These are phyloP conservation scores for Ophraella communa DNA, from an alignment of 2,888 invertebrate genomes.

Conservation along the genomic window DNA sequence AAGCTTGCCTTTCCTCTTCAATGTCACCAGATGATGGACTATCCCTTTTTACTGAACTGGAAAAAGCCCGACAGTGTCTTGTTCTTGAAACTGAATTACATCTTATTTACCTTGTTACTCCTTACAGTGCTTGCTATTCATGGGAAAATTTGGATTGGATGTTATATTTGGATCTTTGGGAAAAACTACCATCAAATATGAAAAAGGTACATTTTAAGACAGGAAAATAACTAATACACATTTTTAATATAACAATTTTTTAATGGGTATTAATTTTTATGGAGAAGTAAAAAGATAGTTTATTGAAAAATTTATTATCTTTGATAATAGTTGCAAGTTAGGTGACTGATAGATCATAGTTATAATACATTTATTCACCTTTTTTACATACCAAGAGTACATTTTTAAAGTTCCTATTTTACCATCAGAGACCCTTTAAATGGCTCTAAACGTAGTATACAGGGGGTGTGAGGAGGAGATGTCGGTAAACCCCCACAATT, in stretches of 20 bases:
- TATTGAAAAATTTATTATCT: too few relatives aligned
- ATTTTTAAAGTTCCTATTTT: too few relatives aligned
- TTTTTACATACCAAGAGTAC: too few relatives aligned
- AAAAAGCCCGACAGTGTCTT: conserved; percentile 87
- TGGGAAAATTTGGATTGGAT: conserved; percentile 84
- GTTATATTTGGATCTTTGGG: conserved; percentile 81
- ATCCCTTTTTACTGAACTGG: conserved; percentile 85
- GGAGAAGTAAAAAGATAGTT: too few relatives aligned
- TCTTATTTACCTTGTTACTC: conserved; percentile 93
- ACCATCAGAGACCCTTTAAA: too few relatives aligned
- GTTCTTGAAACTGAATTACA: conserved; percentile 95
- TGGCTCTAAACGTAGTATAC: too few relatives aligned
- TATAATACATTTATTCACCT: too few relatives aligned
- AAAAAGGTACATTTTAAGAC: conserved; percentile 54
- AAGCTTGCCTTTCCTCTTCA: conserved; percentile 91
- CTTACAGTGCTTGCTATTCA: conserved; percentile 85
- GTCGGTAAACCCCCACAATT: too few relatives aligned
- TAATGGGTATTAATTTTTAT: too few relatives aligned
- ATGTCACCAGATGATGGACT: conserved; percentile 95
- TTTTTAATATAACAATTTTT: conserved; percentile 17
- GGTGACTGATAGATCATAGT: too few relatives aligned
- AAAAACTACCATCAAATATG: conserved; percentile 77
- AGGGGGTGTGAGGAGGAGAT: too few relatives aligned
- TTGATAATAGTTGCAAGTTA: too few relatives aligned
- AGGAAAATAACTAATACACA: background rate